Evolutionary conservation across 1,140 invertebrate species (phyloP), one percentile per base, ranked within the genome.

Genomic region (Drosophila equinoxialis): DNA sequence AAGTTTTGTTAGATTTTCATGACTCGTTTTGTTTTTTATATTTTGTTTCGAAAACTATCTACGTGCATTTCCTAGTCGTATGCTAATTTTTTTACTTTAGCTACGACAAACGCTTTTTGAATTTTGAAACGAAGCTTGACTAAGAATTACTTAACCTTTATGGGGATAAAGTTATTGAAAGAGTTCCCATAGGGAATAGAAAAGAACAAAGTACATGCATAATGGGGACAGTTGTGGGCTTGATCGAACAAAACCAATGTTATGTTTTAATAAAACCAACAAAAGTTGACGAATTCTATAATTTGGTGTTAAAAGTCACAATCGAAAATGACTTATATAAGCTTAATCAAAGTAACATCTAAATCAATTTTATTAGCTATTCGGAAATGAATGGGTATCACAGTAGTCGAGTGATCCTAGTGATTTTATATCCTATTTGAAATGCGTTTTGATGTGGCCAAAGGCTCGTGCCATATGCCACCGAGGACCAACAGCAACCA

Each of bases 371-470:
- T 5, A 48, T 37, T 37, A 30, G 30, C 30, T 2, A 2, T 1
- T 37, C n/a, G 11, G 13, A 63, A 42, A 20, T 60, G 66, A 42
- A 63, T 54, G 60, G 70, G 63, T 45, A 54, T 51, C 63, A 51
- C 30, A 65, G 48, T 57, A 73, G 65, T 77, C 77, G 68, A 35
- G 45, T 55, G 65, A n/a, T n/a, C n/a, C n/a, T n/a, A n/a, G n/a
- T n/a, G n/a, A n/a, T 69, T 42, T 61, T 30, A 65, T 58, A 30
- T 77, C 72, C 65, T 73, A 26, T 59, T 67, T 74, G 42, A 64
- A 86, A 82, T 79, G 83, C 82, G 86, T 82, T 77, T 83, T 13
- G 71, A 79, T 37, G 84, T 81, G 82, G 82, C 68, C 68, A 74
- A 74, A 83, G 77, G 74, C 79, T 87, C 75, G 82, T 87, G 82